Evolutionary conservation across 2,113 vertebrate genomes (phyloP).

Genomic region (Serranochromis macrocephalus): DNA sequence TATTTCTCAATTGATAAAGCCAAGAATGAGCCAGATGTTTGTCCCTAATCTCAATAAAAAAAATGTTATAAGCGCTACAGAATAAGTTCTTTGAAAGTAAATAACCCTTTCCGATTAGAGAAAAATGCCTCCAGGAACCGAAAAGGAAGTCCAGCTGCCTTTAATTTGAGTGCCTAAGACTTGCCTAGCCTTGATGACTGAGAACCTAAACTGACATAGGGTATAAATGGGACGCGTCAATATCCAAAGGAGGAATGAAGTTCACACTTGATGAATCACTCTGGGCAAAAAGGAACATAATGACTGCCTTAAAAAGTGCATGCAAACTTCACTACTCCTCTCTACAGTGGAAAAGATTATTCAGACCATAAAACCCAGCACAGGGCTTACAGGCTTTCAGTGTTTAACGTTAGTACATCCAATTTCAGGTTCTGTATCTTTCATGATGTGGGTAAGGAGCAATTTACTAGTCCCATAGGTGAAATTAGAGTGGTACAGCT

Average conservation of each 20-base stretch:
- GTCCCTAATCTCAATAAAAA: neutral
- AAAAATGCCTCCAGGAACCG: fast-evolving
- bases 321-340: neutral
- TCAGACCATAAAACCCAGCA: neutral
- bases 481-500: conserved; percentile 35
- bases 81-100: neutral
- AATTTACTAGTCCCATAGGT: conserved; percentile 15
- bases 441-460: conserved; percentile 17
- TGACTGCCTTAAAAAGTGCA: neutral
- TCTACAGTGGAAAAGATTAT: neutral
- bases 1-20: neutral
- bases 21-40: no score
- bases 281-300: neutral
- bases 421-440: neutral
- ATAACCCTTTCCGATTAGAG: neutral
- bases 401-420: neutral
- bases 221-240: neutral
- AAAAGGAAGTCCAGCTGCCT: neutral
- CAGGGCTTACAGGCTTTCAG: neutral
- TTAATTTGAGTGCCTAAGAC: neutral
- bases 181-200: neutral
- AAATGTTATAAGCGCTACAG: neutral
- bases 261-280: neutral
- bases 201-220: neutral
- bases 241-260: neutral